Base-by-base conservation (phyloP, 2,888 invertebrate genomes). In the Ellobium chinense region DNA sequence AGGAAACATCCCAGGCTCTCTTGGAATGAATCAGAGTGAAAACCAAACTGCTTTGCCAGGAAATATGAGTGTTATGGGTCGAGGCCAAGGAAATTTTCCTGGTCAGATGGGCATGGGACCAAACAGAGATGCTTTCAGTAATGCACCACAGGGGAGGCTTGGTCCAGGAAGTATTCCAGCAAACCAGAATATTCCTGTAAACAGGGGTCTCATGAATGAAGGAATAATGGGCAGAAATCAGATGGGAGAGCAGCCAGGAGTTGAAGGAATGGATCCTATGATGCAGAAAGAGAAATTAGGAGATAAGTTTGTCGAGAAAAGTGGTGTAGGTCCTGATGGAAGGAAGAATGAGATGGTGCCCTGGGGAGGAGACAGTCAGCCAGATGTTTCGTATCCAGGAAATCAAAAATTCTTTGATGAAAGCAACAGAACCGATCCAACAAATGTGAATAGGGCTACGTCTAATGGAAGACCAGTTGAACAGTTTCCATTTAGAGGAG, bases 81-180 rank as follows among this genome's bases (percentile, higher is more conserved):
- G 69, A 39, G 77, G 77, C n/a, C 68, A 69, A 46, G 27, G 37
- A 31, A 21, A 34, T 12, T 58, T 77, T 29, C 77, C 68, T 29
- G 69, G 60, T 69, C 69, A 58, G 39, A 36, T 60, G n/a, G 27
- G n/a, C 5, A 37, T 60, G 27, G 77, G 77, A 34, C 29, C 36
- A 27, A 77, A 77, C 12, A 65, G 77, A 68, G 62, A 63, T 21
- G 36, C n/a, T 24, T 77, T 76, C 46, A 27, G 12, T 39, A 77
- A 37, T 29, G 18, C 54, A 4, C 21, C 18, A 29, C 18, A 31
- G n/a, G 69, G 60, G 2, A 56, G 60, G 39, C 29, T 37, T 37
- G 27, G 36, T 31, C 69, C 29, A 29, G 60, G 60, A n/a, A 27
- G n/a, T 60, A 60, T 60, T 21, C 21, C 27, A 27, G 60, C n/a